A percentile compares a stretch with the other conserved stretches of the same genome.
Evolutionary conservation across 2,888 invertebrate species (phyloP).

Genomic region (Drosophila infuscata): DNA sequence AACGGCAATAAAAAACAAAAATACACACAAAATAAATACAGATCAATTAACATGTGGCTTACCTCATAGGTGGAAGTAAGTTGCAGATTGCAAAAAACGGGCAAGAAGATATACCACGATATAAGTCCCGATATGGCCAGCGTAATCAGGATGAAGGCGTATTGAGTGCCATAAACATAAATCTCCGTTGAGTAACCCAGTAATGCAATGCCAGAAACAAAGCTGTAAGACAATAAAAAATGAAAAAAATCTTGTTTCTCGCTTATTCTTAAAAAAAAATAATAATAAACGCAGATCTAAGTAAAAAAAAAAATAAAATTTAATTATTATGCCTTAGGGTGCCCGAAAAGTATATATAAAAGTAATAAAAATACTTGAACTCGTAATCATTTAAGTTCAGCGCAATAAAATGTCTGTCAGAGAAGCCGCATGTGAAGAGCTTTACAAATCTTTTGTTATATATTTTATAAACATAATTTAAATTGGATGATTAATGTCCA

Average conservation of each 20-base stretch:
- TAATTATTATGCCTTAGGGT: background rate
- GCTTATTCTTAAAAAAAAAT: background rate
- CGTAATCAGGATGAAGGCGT: slow-evolving; percentile 86
- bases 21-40: slow-evolving; percentile 8
- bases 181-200: slow-evolving; percentile 92
- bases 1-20: background rate
- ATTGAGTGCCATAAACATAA: slow-evolving; percentile 91
- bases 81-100: slow-evolving; percentile 89
- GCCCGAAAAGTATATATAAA: background rate
- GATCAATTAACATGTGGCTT: slow-evolving; percentile 61
- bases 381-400: background rate
- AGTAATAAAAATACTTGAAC: background rate
- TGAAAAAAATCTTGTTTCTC: background rate
- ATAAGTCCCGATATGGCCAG: slow-evolving; percentile 86
- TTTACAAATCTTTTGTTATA: slow-evolving; percentile 14
- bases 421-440: background rate
- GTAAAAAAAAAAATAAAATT: too few species aligned
- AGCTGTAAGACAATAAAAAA: slow-evolving; percentile 85
- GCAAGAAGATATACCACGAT: slow-evolving; percentile 88
- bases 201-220: slow-evolving; percentile 91
- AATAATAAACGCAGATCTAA: background rate
- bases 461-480: slow-evolving; percentile 48
- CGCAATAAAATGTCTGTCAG: background rate
- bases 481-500: slow-evolving; percentile 59
- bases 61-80: slow-evolving; percentile 92